Evolutionary conservation across 37 sponge, comb jelly and placozoan genomes (phyloP), one percentile per base, ranked within the genome.

Genomic region (Geodia barretti): DNA sequence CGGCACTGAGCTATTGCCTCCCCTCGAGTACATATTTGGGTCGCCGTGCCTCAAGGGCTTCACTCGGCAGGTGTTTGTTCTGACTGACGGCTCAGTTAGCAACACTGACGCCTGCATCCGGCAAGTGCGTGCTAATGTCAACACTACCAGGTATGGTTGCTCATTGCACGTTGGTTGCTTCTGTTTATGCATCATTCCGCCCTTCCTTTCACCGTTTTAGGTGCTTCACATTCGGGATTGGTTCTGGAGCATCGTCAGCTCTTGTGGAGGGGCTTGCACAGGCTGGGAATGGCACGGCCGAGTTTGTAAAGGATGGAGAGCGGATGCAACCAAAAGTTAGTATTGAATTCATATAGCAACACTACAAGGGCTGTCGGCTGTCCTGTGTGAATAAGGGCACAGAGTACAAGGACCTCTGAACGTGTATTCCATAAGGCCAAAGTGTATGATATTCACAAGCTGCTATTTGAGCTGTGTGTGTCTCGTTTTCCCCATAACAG

Each of bases 211-310:
- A 25, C 43, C 37, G 21, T 3, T 39, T 38, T 7, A 84, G 84
- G 77, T 84, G 84, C 41, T 92, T 87, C 39, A 77, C 87, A 30
- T 77, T 91, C 65, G 92, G 92, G 17, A 81, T 91, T 29, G 92
- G 92, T 21, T 64, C 77, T 32, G 92, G 87, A 19, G 92, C 79
- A 5, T 91, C 92, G 9, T 70, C 78, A 23, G 83, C 61, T 60
- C 70, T 91, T 30, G 92, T 91, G 28, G 79, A 91, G 28, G 92
- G 92, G 4, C 37, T 91, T 23, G 92, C 87, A 1, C 30, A 63
- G 9, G 83, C 84, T 60, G 92, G 92, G 31, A 79, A 83, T 62
- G 92, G 92, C 4, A 77, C 82, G 19, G 83, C 83, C 36, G 81
- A 80, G 61, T 90, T 90, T 61, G 74, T 82, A 41, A 73, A 74